A percentile compares a stretch with the other conserved stretches of the same genome.
phyloP scores from a whole-genome alignment of 2,888 invertebrate genomes.

The Mantis religiosa region DNA sequence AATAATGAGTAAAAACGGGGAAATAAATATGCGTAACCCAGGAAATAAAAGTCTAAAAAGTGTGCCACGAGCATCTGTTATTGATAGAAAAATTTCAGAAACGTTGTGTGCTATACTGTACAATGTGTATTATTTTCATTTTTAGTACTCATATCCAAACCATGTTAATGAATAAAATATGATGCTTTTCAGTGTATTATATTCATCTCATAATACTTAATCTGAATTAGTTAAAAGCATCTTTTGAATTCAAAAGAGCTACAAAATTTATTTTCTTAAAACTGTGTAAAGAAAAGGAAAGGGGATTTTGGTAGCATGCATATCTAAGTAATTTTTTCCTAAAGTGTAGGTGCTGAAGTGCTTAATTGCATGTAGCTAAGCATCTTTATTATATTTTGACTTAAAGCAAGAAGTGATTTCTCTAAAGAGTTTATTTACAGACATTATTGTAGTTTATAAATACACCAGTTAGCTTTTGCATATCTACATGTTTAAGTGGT shows the following conservation, averaged over 20 bases:
- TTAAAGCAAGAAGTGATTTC: background rate
- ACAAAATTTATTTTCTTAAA: background rate
- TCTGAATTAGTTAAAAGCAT: background rate
- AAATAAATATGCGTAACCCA: no score
- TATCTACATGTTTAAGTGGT: background rate
- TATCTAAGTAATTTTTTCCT: background rate
- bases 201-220: background rate
- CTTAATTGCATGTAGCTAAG: background rate
- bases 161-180: background rate
- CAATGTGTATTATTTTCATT: background rate
- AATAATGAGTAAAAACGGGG: background rate
- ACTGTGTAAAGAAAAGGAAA: background rate
- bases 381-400: background rate
- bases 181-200: background rate
- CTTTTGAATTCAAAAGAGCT: background rate
- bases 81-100: background rate
- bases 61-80: background rate
- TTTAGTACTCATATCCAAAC: background rate
- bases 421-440: conserved; percentile 1
- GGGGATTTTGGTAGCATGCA: background rate
- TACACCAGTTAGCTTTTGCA: background rate
- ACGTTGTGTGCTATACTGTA: background rate
- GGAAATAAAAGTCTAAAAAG: background rate
- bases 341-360: background rate
- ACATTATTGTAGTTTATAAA: background rate